Evolutionary conservation across 2,888 invertebrate species (phyloP).

Genomic region (Polydrusus cervinus): DNA sequence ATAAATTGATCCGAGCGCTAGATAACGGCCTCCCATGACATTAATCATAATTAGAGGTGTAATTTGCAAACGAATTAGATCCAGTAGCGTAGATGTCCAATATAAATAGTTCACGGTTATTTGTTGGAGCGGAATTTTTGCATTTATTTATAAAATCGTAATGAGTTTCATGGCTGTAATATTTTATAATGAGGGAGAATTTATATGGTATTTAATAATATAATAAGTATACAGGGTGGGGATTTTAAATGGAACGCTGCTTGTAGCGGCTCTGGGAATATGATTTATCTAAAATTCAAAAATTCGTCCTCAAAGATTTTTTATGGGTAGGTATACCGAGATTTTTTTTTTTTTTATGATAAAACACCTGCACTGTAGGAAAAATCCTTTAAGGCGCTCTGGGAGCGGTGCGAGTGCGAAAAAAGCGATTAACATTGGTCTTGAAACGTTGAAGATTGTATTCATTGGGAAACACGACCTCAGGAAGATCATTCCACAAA

Average conservation of each 20-base stretch:
- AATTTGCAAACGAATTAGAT: conserved; percentile 48
- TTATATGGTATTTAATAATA: neutral
- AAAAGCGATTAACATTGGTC: no score
- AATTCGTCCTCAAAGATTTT: no score
- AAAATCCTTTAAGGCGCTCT: no score
- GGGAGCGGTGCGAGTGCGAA: no score
- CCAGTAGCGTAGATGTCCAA: conserved; percentile 44
- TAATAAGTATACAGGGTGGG: neutral
- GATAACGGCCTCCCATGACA: conserved; percentile 40
- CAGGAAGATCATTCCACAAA: no score
- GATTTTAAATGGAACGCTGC: neutral
- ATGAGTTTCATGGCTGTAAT: conserved; percentile 17
- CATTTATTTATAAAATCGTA: neutral
- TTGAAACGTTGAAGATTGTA: no score
- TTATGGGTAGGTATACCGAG: no score
- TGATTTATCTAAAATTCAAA: no score
- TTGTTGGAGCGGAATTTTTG: conserved; percentile 39
- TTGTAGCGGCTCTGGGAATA: no score
- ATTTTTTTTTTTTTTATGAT: no score
- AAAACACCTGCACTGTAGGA: no score
- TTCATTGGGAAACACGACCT: no score
- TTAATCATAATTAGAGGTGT: conserved; percentile 49
- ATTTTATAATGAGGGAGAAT: conserved; percentile 1
- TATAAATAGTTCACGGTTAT: conserved; percentile 40
- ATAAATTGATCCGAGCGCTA: conserved; percentile 36